Evolutionary conservation across 2,888 invertebrate species (phyloP).

Genomic region (Apeira syringaria): DNA sequence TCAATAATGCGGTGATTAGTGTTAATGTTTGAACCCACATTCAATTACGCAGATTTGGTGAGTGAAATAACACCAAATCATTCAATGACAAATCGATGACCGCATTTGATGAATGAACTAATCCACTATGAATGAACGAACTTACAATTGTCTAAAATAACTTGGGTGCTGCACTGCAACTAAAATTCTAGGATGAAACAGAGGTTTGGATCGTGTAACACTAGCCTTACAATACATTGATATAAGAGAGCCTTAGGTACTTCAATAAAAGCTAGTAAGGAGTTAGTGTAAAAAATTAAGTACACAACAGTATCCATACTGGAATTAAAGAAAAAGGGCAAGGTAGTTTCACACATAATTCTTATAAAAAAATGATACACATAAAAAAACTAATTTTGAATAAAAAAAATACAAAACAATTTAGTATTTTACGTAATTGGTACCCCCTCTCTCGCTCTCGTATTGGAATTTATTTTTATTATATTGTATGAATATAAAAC

Average conservation of each 20-base stretch:
- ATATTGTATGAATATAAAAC: background rate
- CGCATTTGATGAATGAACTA: no score
- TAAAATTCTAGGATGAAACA: no score
- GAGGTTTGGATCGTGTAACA: background rate
- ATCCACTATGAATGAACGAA: no score
- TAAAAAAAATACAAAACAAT: conserved; percentile 36
- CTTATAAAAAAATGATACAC: conserved; percentile 29
- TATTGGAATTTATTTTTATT: conserved; percentile 8
- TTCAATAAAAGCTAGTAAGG: conserved; percentile 16
- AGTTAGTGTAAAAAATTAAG: conserved; percentile 34
- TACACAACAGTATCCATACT: conserved; percentile 26
- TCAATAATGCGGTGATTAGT: no score
- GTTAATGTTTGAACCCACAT: no score
- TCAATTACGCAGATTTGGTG: no score
- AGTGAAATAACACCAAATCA: no score
- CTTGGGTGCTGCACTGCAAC: no score
- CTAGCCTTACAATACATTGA: conserved; percentile 19
- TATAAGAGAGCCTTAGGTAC: conserved; percentile 34
- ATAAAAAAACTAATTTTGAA: conserved; percentile 36
- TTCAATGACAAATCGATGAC: no score
- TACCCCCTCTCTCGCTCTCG: conserved; percentile 26
- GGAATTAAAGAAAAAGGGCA: conserved; percentile 25
- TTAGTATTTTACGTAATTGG: conserved; percentile 20
- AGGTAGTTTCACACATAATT: conserved; percentile 29
- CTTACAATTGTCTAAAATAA: no score